Base-by-base conservation (phyloP, 2,888 invertebrate genomes). In the Melanchra persicariae region DNA sequence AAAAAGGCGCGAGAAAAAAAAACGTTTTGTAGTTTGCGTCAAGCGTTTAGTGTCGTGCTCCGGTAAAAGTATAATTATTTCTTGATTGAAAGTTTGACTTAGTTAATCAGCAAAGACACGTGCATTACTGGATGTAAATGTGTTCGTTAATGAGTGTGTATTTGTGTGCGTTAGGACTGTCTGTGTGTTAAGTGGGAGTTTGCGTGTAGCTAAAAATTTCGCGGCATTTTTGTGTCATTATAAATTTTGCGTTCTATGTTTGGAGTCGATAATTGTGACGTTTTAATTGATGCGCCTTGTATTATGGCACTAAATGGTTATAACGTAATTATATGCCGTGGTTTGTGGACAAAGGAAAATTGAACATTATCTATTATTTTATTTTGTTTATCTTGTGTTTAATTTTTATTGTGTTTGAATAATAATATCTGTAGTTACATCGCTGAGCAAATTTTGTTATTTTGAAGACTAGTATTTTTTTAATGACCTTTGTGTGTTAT, bases 71-170 rank as follows among this genome's bases (percentile, higher is more conserved):
- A 63, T 74, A 45, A 81, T 78, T 81, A 87, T 87, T 87, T 85
- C 74, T 63, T 90, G 89, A 92, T 92, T 92, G 88, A 90, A 91
- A 93, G 91, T 93, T 93, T 88, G 88, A 83, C 80, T 83, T 63
- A 85, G 87, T 87, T 89, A 90, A 88, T 88, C 82, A 68, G 57
- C 69, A 67, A 82, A 87, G 82, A 79, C 93, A 94, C 94, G 94
- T 95, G 88, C 88, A 91, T 93, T 92, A 92, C 93, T 93, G 92
- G 93, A 94, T 94, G 94, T 94, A 93, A 94, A 94, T 94, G 95
- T 95, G 95, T 93, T 86, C 85, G 90, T 91, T 95, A 96, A 95
- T 95, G 94, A 95, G 93, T 91, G 88, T 86, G 88, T 87, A 87
- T 65, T 51, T 90, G 95, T 95, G 95, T 94, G 94, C 86, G 91